Evolutionary conservation across 1,140 invertebrate species (phyloP), one percentile per base, ranked within the genome.

Genomic region (Caenorhabditis brenneri): DNA sequence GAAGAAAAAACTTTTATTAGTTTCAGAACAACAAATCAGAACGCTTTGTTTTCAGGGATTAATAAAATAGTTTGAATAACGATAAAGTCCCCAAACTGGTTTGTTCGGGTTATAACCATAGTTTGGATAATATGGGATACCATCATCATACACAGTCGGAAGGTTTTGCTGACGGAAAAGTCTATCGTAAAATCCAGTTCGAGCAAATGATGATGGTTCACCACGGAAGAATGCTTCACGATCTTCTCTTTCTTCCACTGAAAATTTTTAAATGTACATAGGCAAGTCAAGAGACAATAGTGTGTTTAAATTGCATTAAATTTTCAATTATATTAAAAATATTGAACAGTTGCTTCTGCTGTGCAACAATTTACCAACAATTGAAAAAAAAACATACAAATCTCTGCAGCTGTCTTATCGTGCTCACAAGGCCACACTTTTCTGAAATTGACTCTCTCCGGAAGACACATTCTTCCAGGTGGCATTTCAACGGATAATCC

Each of bases 241-340:
- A 74, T 74, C 65, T 42, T 74, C 65, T 12, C 65, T 12, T 74
- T 74, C 65, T 74, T 74, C 65, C 16, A 74, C 65, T 74, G 33
- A 0, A 74, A 74, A 42, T n/a, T 2, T 42, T 55, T 12, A 24
- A 29, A 55, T 27, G 10, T 12, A 27, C 6, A 27, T 6, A 55
- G 6, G 15, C 7, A 55, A 51, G 7, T 7, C n/a, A 1, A 51
- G 7, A 51, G 7, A 15, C 16, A 1, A n/a, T n/a, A n/a, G n/a
- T n/a, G n/a, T n/a, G n/a, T n/a, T n/a, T n/a, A n/a, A n/a, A n/a
- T n/a, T n/a, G n/a, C n/a, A n/a, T n/a, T n/a, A n/a, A n/a, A n/a
- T n/a, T n/a, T n/a, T n/a, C n/a, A n/a, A n/a, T n/a, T n/a, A n/a
- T n/a, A n/a, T n/a, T n/a, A n/a, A n/a, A n/a, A n/a, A n/a, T n/a